Percentiles rank a stretch among this genome's conserved stretches.
Conservation (phyloP, 2,113 vertebrate genomes). For the Vulpes lagopus region DNA sequence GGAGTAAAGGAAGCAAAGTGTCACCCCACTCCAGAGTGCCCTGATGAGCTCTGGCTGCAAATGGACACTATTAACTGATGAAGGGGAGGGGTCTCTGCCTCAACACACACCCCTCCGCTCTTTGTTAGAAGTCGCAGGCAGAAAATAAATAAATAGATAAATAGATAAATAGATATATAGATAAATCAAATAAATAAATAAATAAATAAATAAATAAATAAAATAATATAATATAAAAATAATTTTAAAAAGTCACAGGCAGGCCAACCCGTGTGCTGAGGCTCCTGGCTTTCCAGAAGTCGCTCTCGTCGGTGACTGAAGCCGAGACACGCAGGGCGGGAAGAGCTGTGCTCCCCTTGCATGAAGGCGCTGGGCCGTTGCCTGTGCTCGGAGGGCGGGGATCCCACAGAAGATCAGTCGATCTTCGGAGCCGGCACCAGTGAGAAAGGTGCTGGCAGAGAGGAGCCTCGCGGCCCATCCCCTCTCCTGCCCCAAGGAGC, state of each 20-base stretch:
- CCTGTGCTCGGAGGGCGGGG: background rate
- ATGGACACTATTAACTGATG: background rate
- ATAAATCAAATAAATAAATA: too few relatives aligned
- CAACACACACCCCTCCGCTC: background rate
- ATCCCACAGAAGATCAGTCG: background rate
- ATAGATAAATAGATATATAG: too few relatives aligned
- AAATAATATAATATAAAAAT: too few relatives aligned
- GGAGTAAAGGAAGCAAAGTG: background rate
- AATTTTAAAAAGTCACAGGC: too few relatives aligned
- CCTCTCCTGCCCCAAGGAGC: background rate
- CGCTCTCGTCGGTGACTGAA: conserved; percentile 27
- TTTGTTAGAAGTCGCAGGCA: background rate
- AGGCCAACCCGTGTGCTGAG: too few relatives aligned
- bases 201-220: too few relatives aligned
- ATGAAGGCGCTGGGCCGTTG: background rate
- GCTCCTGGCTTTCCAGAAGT: background rate
- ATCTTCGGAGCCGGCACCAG: background rate
- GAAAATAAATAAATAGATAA: too few relatives aligned
- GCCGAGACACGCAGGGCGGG: background rate
- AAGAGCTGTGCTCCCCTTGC: background rate
- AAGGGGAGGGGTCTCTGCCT: background rate
- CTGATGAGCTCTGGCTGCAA: background rate
- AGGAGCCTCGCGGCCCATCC: background rate
- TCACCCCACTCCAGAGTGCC: background rate
- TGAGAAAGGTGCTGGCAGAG: background rate